Percentiles rank a stretch among this genome's conserved stretches.
Conservation (phyloP, 2,113 vertebrate species). For the Calonectris borealis region DNA sequence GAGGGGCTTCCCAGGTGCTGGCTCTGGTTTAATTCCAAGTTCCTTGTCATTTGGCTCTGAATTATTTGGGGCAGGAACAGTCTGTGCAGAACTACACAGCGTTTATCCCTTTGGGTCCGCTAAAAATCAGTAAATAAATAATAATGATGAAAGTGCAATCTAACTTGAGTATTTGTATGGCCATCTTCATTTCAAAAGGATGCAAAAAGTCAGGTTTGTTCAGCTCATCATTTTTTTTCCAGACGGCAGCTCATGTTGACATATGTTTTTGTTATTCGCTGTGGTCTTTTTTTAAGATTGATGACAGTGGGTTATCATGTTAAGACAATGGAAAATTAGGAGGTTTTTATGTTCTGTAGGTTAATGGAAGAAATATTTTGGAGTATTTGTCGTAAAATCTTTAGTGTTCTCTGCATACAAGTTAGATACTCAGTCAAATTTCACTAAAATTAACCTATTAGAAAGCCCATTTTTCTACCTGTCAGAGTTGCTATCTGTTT, state of each 20-base stretch:
- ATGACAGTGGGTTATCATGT: background rate
- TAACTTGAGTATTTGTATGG: background rate
- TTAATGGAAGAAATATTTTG: background rate
- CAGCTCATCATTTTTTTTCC: rapidly evolving
- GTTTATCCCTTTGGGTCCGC: background rate
- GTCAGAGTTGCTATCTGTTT: background rate
- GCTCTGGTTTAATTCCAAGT: background rate
- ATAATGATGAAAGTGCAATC: background rate
- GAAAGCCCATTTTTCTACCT: background rate
- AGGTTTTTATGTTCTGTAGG: background rate
- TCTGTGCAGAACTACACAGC: background rate
- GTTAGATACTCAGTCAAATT: background rate
- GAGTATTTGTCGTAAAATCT: background rate
- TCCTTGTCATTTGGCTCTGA: background rate
- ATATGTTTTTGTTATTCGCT: background rate
- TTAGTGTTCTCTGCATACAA: background rate
- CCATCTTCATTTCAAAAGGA: background rate
- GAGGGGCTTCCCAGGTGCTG: background rate
- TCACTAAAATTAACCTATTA: background rate
- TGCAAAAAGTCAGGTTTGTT: background rate
- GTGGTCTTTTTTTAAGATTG: background rate
- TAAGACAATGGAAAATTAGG: background rate
- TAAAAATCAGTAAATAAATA: background rate
- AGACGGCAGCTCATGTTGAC: background rate
- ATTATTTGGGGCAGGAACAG: background rate